Base-by-base conservation (phyloP, 2,888 invertebrate species). In the Hartigia nigra region DNA sequence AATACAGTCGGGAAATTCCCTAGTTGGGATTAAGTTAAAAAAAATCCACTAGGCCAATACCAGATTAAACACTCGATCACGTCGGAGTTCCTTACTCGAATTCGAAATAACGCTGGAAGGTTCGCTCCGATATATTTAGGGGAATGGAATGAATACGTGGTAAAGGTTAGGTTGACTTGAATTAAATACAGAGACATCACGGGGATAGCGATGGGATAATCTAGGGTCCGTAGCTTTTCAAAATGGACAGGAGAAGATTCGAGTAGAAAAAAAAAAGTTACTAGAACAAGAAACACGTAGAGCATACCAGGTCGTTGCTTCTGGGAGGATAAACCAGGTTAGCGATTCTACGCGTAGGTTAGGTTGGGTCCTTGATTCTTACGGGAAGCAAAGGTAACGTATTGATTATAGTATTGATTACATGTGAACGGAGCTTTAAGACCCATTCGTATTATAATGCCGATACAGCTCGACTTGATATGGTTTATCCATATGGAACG, bases 401-500 rank as follows among this genome's bases (percentile, higher is more conserved):
- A 55, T 55, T 23, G 55, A 55, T 55, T 23, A 23, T 55, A n/a
- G n/a, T n/a, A 55, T 55, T 23, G 55, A 55, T 55, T 23, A 55
- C 55, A 9, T 23, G 23, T 23, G 55, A 9, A 55, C 55, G 55
- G 23, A 23, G 23, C 55, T 55, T 55, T 23, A 79, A 76, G 84
- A 81, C 79, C 81, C 81, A 80, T 72, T 76, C 81, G 80, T 78
- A 85, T 84, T 82, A 84, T 81, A 74, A 82, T 78, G 79, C 76
- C 79, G 82, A 77, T 78, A 79, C 81, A 77, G 74, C 78, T 55
- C 80, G 80, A 83, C 85, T 87, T 84, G 85, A 89, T 89, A 89
- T 88, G 87, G 87, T 88, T 89, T 87, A 89, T 89, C 87, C 88
- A 89, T 89, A 89, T 88, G 88, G 87, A 88, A 88, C 80, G 85